Percentiles rank a stretch among this genome's conserved stretches.
phyloP scores from a whole-genome alignment of 1,140 invertebrate species.

The Telenomus remus region DNA sequence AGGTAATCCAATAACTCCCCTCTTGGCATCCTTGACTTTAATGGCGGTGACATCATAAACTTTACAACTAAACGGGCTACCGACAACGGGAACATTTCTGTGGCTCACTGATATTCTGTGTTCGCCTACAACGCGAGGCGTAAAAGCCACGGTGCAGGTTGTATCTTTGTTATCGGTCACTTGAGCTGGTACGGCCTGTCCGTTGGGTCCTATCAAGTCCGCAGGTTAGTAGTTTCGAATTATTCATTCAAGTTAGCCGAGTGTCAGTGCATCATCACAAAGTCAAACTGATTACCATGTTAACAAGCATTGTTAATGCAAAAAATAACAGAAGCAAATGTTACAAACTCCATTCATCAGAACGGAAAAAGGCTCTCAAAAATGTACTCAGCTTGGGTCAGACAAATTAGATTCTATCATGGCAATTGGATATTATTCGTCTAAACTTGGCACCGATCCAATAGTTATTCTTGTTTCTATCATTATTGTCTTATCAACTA shows the following conservation, averaged over 20 bases:
- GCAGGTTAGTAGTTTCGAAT: constrained; percentile 72
- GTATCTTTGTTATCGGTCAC: constrained; percentile 86
- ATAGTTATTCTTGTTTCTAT: too few species aligned
- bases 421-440: too few species aligned
- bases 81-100: constrained; percentile 84
- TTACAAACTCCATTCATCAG: too few species aligned
- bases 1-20: constrained; percentile 92
- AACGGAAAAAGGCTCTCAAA: too few species aligned
- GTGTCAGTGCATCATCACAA: constrained; percentile 48
- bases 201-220: constrained; percentile 86
- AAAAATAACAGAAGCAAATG: not conserved
- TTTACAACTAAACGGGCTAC: constrained; percentile 94
- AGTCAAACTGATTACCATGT: constrained; percentile 9
- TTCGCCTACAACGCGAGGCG: constrained; percentile 90
- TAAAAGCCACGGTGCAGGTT: constrained; percentile 90
- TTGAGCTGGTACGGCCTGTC: constrained; percentile 89
- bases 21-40: constrained; percentile 92
- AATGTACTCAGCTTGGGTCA: not conserved
- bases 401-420: too few species aligned
- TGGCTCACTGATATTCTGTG: constrained; percentile 91
- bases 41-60: constrained; percentile 97
- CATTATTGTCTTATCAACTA: too few species aligned
- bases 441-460: too few species aligned
- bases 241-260: constrained; percentile 66
- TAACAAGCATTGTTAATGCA: constrained; percentile 25